Base-by-base conservation (phyloP, 2,797 vertebrate species). In the Sarcoramphus papa region DNA sequence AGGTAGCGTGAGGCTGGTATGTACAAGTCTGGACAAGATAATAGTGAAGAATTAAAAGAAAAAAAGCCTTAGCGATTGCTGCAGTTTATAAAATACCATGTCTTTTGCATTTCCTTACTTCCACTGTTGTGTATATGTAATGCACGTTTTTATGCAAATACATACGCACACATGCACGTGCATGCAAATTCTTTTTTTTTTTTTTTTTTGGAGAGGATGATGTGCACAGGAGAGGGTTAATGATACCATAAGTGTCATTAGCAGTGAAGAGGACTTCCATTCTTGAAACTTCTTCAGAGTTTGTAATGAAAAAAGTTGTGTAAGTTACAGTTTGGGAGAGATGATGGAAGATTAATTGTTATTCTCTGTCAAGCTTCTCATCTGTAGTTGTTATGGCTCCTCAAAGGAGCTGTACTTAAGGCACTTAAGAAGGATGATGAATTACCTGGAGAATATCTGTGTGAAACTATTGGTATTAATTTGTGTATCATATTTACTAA, bases 81-180 rank as follows among this genome's bases (percentile, higher is more conserved):
- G 31, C 21, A 2, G 15, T 30, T 16, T 18, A 8, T 13, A 6
- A 73, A 76, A n/a, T 19, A 1, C 8, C 8, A 0, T 0, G 8
- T 7, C 6, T 5, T 67, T 76, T 35, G 10, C 12, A 0, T 65
- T 88, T 69, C 12, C 22, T 24, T 21, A 7, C 5, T 72, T n/a
- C 3, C 1, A 0, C 5, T 37, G 20, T 28, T 43, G 25, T 12
- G 4, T 50, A 10, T 18, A 7, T 25, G 3, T 59, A n/a, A 33
- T 7, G 15, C 8, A 7, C 1, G 2, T 40, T 79, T 93, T 79
- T 6, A 1, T 62, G 50, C 25, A 35, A 60, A 35, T 41, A 23
- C 3, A 4, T 8, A 21, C 6, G 3, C 5, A 15, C 2, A 2
- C 4, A 3, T 30, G 31, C 24, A 35, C 0, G 1, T 15, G 31